Evolutionary conservation across 2,888 invertebrate genomes (phyloP), one percentile per base, ranked within the genome.

Genomic region (Helicoverpa assulta): DNA sequence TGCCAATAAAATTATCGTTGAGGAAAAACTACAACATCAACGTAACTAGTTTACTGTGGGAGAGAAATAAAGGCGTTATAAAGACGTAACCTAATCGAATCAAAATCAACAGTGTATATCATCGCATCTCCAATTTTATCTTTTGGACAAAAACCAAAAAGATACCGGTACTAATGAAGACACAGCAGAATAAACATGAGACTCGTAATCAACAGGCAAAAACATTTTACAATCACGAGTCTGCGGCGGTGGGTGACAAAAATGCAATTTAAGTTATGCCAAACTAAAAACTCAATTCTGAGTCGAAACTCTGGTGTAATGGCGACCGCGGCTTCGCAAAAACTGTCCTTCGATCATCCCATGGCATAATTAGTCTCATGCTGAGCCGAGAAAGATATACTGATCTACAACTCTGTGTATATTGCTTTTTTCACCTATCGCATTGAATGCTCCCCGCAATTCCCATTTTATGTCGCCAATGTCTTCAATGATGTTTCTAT

Each of bases 261-360:
- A 95, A 94, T 95, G 94, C 94, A 93, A 94, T 94, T 92, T 95
- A 92, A 93, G 92, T 91, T 94, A 93, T 94, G 90, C 90, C 84
- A 81, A 83, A 88, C 89, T 91, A 94, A 94, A 94, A 94, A 94
- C 89, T 90, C 90, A 92, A 93, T 93, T 91, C 90, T 86, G 83
- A 73, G 85, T 86, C 87, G 86, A 89, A 90, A 86, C 87, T 86
- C 83, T 79, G 80, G 86, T 87, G 89, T 88, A 91, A 91, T 91
- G 90, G 88, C 86, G 84, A 81, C 67, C 70, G 82, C 66, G 14
- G 64, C 26, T 12, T 16, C n/a, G 70, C 87, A 94, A 94, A 94
- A 94, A 93, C 88, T 69, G 75, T 78, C 85, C 86, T 86, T 82
- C 87, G 91, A 90, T 90, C 91, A 89, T 89, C 90, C 87, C 85